A percentile compares a stretch with the other conserved stretches of the same genome.
These are phyloP conservation scores for Ifrita kowaldi DNA, from an alignment of 2,113 vertebrate genomes.

Conservation along the genomic window DNA sequence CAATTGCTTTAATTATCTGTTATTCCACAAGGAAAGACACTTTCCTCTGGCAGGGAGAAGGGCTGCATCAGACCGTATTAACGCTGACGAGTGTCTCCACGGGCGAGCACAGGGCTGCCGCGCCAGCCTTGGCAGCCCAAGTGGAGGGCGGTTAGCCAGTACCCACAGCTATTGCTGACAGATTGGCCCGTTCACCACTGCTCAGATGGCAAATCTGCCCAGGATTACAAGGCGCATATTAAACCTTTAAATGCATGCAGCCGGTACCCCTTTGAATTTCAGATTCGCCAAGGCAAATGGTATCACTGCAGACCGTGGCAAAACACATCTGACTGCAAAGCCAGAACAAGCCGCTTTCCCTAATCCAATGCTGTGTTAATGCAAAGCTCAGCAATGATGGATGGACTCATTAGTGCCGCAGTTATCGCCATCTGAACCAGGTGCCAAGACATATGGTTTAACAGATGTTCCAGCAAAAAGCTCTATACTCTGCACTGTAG, in stretches of 20 bases:
- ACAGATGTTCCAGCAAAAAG: constrained; percentile 73
- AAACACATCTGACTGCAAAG: background rate
- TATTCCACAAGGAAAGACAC: constrained; percentile 64
- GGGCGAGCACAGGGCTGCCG: constrained; percentile 27
- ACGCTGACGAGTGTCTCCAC: constrained; percentile 45
- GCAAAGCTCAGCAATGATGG: constrained; percentile 68
- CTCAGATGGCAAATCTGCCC: constrained; percentile 53
- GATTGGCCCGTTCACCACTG: constrained; percentile 41
- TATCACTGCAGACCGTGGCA: constrained; percentile 4
- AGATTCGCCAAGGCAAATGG: constrained; percentile 57
- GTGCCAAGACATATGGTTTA: constrained; percentile 78
- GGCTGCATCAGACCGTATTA: constrained; percentile 48
- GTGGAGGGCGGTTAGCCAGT: constrained; percentile 54
- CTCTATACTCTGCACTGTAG: constrained; percentile 1
- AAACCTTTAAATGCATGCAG: background rate
- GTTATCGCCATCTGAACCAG: constrained; percentile 63
- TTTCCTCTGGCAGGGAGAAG: constrained; percentile 57
- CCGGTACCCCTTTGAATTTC: background rate
- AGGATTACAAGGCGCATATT: constrained; percentile 44
- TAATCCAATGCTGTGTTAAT: constrained; percentile 35
- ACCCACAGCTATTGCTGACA: constrained; percentile 52
- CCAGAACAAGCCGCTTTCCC: constrained; percentile 44
- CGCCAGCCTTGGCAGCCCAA: constrained; percentile 58
- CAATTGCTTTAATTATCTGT: constrained; percentile 73
- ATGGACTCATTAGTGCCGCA: constrained; percentile 73